These are phyloP conservation scores for Sarcophilus harrisii DNA, from an alignment of 2,797 vertebrate species.

Conservation along the genomic window DNA sequence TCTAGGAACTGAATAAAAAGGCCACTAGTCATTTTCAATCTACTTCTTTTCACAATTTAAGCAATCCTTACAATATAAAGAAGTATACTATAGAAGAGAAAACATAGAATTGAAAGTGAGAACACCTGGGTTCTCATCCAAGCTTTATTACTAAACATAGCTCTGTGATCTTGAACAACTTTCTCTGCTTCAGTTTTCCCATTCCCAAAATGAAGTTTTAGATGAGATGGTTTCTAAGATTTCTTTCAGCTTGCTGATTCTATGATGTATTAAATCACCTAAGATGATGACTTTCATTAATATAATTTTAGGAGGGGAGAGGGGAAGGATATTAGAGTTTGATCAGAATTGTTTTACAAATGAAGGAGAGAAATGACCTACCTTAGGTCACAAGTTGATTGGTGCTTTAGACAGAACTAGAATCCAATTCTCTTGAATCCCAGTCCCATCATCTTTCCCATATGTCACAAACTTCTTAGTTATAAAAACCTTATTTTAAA, in stretches of 20 bases:
- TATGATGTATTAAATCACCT: background rate
- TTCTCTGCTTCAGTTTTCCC: background rate
- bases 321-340: background rate
- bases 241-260: background rate
- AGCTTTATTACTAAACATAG: background rate
- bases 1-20: background rate
- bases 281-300: background rate
- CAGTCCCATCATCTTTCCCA: background rate
- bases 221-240: background rate
- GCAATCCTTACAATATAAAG: background rate
- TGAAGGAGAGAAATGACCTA: background rate
- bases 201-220: background rate
- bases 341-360: background rate
- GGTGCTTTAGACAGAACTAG: background rate
- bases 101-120: background rate
- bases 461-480: background rate
- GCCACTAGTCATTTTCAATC: background rate
- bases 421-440: conserved; percentile 19
- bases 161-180: background rate
- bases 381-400: background rate
- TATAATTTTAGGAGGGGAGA: background rate
- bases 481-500: conserved; percentile 17
- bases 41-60: conserved; percentile 1
- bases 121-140: background rate
- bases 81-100: background rate